Evolutionary conservation across 2,797 vertebrate genomes (phyloP).

Genomic region (Hyperoplus lanceolatus): DNA sequence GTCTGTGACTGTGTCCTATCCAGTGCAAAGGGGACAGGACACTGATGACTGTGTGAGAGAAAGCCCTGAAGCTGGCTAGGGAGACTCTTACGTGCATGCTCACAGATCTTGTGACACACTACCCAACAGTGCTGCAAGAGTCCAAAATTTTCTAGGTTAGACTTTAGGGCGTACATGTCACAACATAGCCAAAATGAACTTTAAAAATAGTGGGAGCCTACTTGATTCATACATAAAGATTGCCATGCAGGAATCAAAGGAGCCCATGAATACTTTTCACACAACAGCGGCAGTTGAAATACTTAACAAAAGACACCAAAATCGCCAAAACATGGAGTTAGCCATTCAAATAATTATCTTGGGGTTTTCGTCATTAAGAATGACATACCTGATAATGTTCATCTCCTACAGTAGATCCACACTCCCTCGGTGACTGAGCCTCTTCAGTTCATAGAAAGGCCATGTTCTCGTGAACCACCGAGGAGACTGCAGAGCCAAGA

Average conservation of each 20-base stretch:
- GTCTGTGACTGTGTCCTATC: constrained; percentile 46
- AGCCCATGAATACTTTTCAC: background rate
- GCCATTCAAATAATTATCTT: too few species aligned
- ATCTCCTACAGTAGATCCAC: constrained; percentile 66
- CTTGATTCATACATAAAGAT: background rate
- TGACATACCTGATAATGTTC: constrained; percentile 75
- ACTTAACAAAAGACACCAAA: background rate
- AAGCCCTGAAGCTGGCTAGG: constrained; percentile 64
- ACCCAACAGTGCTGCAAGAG: constrained; percentile 36
- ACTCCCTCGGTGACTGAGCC: constrained; percentile 26
- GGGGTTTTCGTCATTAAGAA: constrained; percentile 10
- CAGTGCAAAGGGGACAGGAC: constrained; percentile 39
- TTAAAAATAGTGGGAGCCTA: constrained; percentile 56
- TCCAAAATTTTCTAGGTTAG: constrained; percentile 65
- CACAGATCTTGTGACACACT: constrained; percentile 73
- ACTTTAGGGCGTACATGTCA: constrained; percentile 49
- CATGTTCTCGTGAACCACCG: constrained; percentile 59
- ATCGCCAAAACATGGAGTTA: background rate
- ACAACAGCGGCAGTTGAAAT: background rate
- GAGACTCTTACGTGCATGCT: constrained; percentile 26
- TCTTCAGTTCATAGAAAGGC: constrained; percentile 55
- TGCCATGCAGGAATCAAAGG: background rate
- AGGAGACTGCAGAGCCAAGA: constrained; percentile 40
- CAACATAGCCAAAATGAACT: constrained; percentile 28
- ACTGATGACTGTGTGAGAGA: constrained; percentile 64